Evolutionary conservation across 2,113 vertebrate genomes (phyloP).

Genomic region (Opisthocomus hoazin): DNA sequence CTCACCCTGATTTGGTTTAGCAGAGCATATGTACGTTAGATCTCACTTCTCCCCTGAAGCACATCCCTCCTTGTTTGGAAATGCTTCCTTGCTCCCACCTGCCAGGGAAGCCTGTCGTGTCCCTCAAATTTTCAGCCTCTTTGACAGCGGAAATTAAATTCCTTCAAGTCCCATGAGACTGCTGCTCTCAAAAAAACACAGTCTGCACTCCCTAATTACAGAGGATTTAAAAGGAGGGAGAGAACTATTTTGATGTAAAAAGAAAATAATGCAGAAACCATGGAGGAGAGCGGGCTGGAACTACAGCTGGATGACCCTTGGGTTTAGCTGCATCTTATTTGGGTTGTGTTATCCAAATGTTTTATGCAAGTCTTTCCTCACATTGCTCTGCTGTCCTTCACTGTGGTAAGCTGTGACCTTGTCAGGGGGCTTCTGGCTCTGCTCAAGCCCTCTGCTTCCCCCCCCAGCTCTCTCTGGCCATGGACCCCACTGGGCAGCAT

Average conservation of each 20-base stretch:
- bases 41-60: not conserved
- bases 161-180: not conserved
- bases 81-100: not conserved
- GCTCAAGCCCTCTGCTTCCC: not conserved
- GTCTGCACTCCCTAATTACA: not conserved
- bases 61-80: not conserved
- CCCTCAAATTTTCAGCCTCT: not conserved
- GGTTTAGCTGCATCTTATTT: not conserved
- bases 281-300: not conserved
- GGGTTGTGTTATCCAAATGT: not conserved
- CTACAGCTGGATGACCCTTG: not conserved
- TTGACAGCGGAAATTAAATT: not conserved
- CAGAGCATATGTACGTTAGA: not conserved
- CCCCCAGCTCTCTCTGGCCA: not conserved
- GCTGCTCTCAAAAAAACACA: not conserved
- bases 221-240: not conserved
- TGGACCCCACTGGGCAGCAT: fast-evolving
- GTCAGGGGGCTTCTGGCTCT: not conserved
- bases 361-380: not conserved
- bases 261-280: not conserved
- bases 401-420: not conserved
- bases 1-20: not conserved
- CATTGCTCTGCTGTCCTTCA: not conserved
- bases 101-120: not conserved
- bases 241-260: not conserved